Conservation (phyloP, 2,113 vertebrate genomes). For the Bos taurus region ARS-UCD2.0 NC_037334.1:28157501-28158000, state of each 20-base stretch:
- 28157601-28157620: constrained; percentile 54
- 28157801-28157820: background rate
- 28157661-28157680: constrained; percentile 31
- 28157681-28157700: constrained; percentile 4
- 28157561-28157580: constrained; percentile 8
- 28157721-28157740: background rate
- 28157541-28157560: background rate
- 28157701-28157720: constrained; percentile 39
- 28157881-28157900: constrained; percentile 24
- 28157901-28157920: constrained; percentile 28
- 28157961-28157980: constrained; percentile 1
- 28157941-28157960: constrained; percentile 20
- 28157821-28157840: background rate
- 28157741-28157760: background rate
- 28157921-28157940: constrained; percentile 27
- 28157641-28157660: constrained; percentile 40
- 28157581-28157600: constrained; percentile 10
- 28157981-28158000: constrained; percentile 48
- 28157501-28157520: constrained; percentile 54
- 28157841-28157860: background rate
- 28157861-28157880: constrained; percentile 2
- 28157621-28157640: constrained; percentile 56
- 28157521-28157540: constrained; percentile 59
- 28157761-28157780: constrained; percentile 22
- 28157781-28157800: background rate